Evolutionary conservation across 1,140 invertebrate species (phyloP).

Genomic region (Apis cerana): DNA sequence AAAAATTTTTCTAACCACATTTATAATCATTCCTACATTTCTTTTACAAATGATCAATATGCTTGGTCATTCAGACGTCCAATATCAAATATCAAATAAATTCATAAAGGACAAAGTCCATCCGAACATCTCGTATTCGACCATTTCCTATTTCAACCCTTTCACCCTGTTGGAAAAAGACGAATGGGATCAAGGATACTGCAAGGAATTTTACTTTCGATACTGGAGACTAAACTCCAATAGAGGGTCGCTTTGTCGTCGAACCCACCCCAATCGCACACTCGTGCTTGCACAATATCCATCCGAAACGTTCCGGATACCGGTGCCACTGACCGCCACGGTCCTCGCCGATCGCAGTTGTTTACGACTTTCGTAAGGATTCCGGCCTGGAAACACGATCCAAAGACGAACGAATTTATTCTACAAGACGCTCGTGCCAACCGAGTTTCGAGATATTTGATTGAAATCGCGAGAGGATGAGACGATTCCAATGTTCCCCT

Average conservation of each 20-base stretch:
- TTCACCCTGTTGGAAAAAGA: too few species aligned
- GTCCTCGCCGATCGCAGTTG: background rate
- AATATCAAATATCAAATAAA: too few species aligned
- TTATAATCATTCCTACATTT: too few species aligned
- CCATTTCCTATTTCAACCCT: too few species aligned
- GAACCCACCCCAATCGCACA: too few species aligned
- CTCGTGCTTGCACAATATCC: conserved; percentile 34
- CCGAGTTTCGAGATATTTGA: conserved; percentile 7
- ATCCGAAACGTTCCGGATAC: conserved; percentile 35
- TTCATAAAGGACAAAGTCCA: too few species aligned
- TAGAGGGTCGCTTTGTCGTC: conserved; percentile 21
- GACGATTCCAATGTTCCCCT: background rate
- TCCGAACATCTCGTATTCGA: too few species aligned
- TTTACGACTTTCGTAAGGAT: conserved; percentile 27
- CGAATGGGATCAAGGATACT: background rate
- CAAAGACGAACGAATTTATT: conserved; percentile 27
- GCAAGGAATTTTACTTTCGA: conserved; percentile 47
- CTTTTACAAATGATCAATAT: too few species aligned
- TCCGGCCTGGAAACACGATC: background rate
- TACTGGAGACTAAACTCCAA: background rate
- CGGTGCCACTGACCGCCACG: conserved; percentile 13
- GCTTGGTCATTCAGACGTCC: too few species aligned
- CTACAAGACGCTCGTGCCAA: conserved; percentile 8
- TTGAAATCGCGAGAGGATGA: conserved; percentile 5
- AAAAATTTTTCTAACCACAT: too few species aligned